Evolutionary conservation across 2,113 vertebrate species (phyloP), one percentile per base, ranked within the genome.

Genomic region (Dicrurus megarhynchus): DNA sequence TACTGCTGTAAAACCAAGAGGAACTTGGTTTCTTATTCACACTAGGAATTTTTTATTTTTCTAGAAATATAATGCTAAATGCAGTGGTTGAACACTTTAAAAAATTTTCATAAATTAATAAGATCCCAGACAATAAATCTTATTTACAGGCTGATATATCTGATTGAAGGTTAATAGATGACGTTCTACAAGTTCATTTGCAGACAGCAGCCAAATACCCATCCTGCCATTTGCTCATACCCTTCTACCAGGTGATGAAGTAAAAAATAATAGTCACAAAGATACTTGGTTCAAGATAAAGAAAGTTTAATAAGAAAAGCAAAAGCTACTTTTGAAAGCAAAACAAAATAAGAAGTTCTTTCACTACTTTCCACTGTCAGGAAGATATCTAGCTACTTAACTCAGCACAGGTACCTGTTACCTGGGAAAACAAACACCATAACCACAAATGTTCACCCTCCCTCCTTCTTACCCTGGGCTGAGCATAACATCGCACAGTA

Each of bases 381-480:
- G 10, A 56, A 73, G 21, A 16, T 23, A 73, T 50, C 11, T 15
- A 65, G 9, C 15, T 21, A 23, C 22, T 64, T 37, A n/a, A n/a
- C 5, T 47, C 16, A 70, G 28, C 4, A 12, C 3, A 2, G 13
- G 13, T 22, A 49, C 1, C 1, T 44, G 21, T 49, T 76, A 18
- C 15, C 13, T 44, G 6, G 14, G 52, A 71, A 61, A 30, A 30
- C 16, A 71, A 75, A 71, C 7, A 55, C 2, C 27, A 41, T 33
- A 65, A 63, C 9, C 33, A 57, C 5, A 56, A 37, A 68, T 42
- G 42, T 13, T 15, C 11, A 67, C 4, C 6, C 8, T 53, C 10
- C 6, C 10, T 79, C 32, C n/a, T 46, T 49, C 37, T 44, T 71
- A 33, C 30, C 11, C 35, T 55, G 24, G 33, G 8, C 24, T 82